Evolutionary conservation across 2,797 vertebrate genomes (phyloP).

Genomic region (Anabas testudineus): DNA sequence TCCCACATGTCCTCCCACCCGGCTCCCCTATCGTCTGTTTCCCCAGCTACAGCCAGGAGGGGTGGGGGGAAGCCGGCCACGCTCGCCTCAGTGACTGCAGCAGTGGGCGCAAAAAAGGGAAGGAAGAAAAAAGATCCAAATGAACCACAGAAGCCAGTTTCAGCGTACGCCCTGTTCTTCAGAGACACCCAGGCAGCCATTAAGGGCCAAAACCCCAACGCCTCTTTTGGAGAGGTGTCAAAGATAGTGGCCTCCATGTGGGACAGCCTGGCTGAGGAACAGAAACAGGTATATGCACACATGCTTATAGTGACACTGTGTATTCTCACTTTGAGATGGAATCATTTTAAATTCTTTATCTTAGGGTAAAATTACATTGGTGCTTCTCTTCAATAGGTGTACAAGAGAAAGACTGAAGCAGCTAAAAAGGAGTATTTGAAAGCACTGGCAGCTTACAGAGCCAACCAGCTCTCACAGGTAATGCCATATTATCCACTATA

Average conservation of each 20-base stretch:
- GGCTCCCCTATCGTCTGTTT: constrained; percentile 32
- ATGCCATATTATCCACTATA: not conserved
- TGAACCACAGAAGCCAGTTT: constrained; percentile 93
- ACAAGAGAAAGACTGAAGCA: constrained; percentile 93
- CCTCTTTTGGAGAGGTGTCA: constrained; percentile 94
- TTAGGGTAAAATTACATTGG: not conserved
- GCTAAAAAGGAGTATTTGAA: constrained; percentile 94
- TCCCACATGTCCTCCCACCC: constrained; percentile 70
- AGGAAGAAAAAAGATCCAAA: constrained; percentile 94
- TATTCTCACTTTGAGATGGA: not conserved
- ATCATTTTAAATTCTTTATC: not conserved
- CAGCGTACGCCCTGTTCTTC: constrained; percentile 94
- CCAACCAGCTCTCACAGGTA: constrained; percentile 89
- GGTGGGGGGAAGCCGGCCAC: constrained; percentile 70
- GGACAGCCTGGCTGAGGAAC: constrained; percentile 95
- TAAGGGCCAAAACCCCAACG: constrained; percentile 94
- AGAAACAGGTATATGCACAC: constrained; percentile 88
- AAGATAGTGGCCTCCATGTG: constrained; percentile 97
- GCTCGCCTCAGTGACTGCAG: constrained; percentile 35
- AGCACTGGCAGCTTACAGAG: constrained; percentile 90
- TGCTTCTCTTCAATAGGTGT: constrained; percentile 83
- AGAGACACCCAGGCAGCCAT: constrained; percentile 94
- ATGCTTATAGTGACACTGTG: not conserved
- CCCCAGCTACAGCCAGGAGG: constrained; percentile 55
- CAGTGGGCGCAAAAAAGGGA: constrained; percentile 73